Evolutionary conservation across 2,888 invertebrate genomes (phyloP).

Genomic region (Hemicrepidius hirtus): DNA sequence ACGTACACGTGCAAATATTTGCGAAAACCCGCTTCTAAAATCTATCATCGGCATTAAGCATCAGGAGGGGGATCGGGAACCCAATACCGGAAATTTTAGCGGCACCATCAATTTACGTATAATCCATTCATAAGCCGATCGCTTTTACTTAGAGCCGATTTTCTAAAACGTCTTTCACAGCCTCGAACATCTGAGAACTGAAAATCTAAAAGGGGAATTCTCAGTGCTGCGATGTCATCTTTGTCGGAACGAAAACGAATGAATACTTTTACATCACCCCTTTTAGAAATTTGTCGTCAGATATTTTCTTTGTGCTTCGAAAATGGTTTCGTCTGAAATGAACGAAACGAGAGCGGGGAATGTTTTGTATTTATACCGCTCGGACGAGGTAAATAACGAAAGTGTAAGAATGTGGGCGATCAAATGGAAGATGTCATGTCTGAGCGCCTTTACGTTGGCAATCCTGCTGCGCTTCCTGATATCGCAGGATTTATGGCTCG

Average conservation of each 20-base stretch:
- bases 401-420: conserved; percentile 36
- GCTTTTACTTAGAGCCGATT: conserved; percentile 42
- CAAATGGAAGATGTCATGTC: conserved; percentile 45
- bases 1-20: conserved; percentile 19
- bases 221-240: conserved; percentile 33
- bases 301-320: conserved; percentile 11
- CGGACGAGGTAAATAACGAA: conserved; percentile 26
- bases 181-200: conserved; percentile 32
- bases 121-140: conserved; percentile 44
- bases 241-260: conserved; percentile 26
- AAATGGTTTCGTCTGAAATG: conserved; percentile 17
- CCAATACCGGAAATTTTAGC: conserved; percentile 33
- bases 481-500: conserved; percentile 48
- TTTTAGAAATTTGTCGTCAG: conserved; percentile 21
- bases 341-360: conserved; percentile 16
- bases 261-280: conserved; percentile 23
- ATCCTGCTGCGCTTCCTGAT: conserved; percentile 51
- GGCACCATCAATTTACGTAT: conserved; percentile 33
- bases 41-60: conserved; percentile 32
- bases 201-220: conserved; percentile 26
- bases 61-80: conserved; percentile 10
- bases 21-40: conserved; percentile 24
- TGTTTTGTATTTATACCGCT: conserved; percentile 19
- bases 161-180: conserved; percentile 41
- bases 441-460: conserved; percentile 44